A percentile compares a stretch with the other conserved stretches of the same genome.
Conservation (phyloP, 2,113 vertebrate species). For the Percina caprodes region DNA sequence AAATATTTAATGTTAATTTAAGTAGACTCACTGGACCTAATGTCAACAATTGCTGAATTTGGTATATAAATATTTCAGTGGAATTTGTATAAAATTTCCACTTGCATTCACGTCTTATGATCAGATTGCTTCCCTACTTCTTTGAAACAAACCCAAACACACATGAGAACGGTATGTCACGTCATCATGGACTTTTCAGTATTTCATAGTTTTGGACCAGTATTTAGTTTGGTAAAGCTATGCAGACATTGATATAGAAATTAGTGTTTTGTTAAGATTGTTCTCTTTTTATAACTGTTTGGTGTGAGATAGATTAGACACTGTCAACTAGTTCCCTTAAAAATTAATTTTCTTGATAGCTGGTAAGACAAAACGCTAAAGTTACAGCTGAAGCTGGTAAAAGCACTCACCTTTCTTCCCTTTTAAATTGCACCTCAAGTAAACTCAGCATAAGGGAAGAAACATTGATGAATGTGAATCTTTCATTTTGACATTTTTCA, state of each 20-base stretch:
- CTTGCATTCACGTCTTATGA: conserved; percentile 72
- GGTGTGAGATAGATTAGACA: conserved; percentile 61
- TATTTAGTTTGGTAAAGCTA: conserved; percentile 61
- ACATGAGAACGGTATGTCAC: conserved; percentile 21
- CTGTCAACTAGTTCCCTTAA: conserved; percentile 34
- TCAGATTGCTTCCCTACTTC: conserved; percentile 56
- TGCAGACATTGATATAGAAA: conserved; percentile 49
- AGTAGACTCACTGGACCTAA: conserved; percentile 56
- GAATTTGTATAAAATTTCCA: conserved; percentile 58
- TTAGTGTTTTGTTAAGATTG: conserved; percentile 39
- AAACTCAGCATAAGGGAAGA: conserved; percentile 53
- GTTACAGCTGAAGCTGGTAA: conserved; percentile 47
- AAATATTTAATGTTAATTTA: conserved; percentile 60
- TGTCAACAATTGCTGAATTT: conserved; percentile 50
- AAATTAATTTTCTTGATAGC: conserved; percentile 22
- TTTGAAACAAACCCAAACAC: conserved; percentile 48
- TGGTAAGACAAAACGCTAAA: conserved; percentile 45
- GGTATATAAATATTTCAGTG: conserved; percentile 41
- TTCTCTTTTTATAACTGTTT: conserved; percentile 42
- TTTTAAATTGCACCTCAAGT: conserved; percentile 56
- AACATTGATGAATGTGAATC: conserved; percentile 68
- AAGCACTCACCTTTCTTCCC: conserved; percentile 57
- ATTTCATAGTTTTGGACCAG: conserved; percentile 64
- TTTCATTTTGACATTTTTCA: conserved; percentile 65
- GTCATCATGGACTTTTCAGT: conserved; percentile 56